Evolutionary conservation across 2,113 vertebrate species (phyloP), one percentile per base, ranked within the genome.

Genomic region (Carettochelys insculpta): DNA sequence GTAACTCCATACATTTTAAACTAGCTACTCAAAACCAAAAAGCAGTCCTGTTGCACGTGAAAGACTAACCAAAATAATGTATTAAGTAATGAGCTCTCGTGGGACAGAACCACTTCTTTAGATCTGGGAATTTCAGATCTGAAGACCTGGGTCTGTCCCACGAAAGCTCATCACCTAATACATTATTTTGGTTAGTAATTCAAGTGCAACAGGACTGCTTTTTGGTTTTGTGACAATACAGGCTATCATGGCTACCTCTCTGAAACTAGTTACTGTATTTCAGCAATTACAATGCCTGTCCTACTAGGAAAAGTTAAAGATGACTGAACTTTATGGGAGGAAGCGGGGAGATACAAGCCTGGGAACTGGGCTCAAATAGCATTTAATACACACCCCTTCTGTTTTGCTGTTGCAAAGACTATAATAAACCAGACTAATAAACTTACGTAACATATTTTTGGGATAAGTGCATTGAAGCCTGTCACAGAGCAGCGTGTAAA

Each of bases 371-470:
- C 58, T 61, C 31, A 61, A 61, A 61, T n/a, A 68, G 68, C 85
- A 38, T 61, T 90, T 45, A 91, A 61, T 78, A 79, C 34, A 38
- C 50, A 52, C 19, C 68, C 12, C 22, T 38, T 41, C n/a, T 41
- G 22, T 71, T 83, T 73, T 2, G 41, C 47, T 11, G 52, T 43
- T 19, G 82, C 20, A 25, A 75, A 50, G 48, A 80, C 85, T 87
- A 53, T 45, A 77, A 78, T 2, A 77, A 92, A 79, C 65, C 51
- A 50, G 81, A 84, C 73, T 88, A 93, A 93, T 90, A 86, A 93
- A 91, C 79, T 13, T 85, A 88, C 82, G 82, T 90, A n/a, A 82
- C 53, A 77, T 87, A 90, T 94, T 89, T 92, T 89, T 34, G 86
- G 91, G 68, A 43, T 2, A 13, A 82, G 91, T 81, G 80, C 0